Evolutionary conservation across 2,113 vertebrate genomes (phyloP).

Genomic region (Megaceryle maxima): DNA sequence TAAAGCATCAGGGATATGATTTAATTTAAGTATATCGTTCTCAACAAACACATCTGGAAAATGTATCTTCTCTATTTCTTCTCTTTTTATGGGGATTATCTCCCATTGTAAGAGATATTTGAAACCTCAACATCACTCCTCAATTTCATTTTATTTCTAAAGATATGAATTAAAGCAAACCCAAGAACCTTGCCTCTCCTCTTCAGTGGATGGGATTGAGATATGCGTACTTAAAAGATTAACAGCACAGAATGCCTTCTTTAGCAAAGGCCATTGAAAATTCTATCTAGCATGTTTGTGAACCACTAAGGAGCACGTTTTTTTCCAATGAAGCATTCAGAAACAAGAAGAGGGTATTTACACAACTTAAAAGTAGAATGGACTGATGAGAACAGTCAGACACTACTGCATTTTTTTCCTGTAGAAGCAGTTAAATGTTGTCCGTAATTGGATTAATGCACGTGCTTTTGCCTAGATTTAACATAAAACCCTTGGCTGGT

Average conservation of each 20-base stretch:
- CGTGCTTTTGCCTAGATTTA: slow-evolving; percentile 55
- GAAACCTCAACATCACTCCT: neutral
- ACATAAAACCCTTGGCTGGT: slow-evolving; percentile 39
- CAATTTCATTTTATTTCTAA: neutral
- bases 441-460: slow-evolving; percentile 40
- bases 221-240: neutral
- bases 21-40: neutral
- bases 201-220: neutral
- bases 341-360: neutral
- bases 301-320: neutral
- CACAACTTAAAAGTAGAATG: neutral
- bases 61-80: neutral
- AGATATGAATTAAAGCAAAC: neutral
- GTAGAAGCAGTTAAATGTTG: slow-evolving; percentile 27
- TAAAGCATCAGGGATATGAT: neutral
- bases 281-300: neutral
- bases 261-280: neutral
- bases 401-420: neutral
- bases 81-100: neutral
- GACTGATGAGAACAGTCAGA: neutral
- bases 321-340: neutral
- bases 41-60: neutral
- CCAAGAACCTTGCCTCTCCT: neutral
- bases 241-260: neutral
- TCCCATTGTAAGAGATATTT: neutral